A percentile compares a stretch with the other conserved stretches of the same genome.
phyloP scores from a whole-genome alignment of 92 coral and sea anemone species.

The Paramuricea clavata region DNA sequence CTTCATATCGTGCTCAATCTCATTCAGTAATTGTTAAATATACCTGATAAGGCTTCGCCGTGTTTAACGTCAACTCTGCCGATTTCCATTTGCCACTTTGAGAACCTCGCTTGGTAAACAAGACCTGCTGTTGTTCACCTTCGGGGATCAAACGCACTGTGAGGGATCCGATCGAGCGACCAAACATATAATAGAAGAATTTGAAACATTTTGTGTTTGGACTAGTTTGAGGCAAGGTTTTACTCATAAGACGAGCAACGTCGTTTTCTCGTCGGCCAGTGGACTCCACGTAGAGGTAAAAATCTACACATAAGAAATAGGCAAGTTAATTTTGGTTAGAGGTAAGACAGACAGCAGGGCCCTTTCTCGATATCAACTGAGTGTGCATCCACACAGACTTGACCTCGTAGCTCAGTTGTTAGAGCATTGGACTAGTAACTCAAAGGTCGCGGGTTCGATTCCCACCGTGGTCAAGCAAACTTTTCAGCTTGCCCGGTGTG shows the following conservation, averaged over 20 bases:
- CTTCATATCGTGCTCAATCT: too few relatives aligned
- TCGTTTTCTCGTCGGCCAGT: not conserved
- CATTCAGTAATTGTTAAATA: not conserved
- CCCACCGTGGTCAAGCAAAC: too few relatives aligned
- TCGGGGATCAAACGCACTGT: not conserved
- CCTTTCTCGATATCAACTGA: too few relatives aligned
- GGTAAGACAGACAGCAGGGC: too few relatives aligned
- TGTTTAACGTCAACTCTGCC: not conserved
- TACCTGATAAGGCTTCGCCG: not conserved
- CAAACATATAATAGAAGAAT: not conserved
- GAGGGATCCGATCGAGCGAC: not conserved
- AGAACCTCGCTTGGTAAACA: not conserved
- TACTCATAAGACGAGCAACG: constrained; percentile 6
- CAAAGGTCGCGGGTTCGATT: too few relatives aligned
- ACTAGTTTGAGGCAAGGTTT: not conserved
- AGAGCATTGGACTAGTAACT: too few relatives aligned
- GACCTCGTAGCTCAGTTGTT: too few relatives aligned
- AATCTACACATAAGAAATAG: not conserved
- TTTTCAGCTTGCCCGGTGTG: too few relatives aligned
- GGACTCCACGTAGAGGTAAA: not conserved
- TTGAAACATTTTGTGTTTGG: not conserved
- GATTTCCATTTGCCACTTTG: not conserved
- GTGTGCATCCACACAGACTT: too few relatives aligned
- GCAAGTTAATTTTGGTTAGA: too few relatives aligned
- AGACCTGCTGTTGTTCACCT: not conserved